Base-by-base conservation (phyloP, 92 coral and sea anemone species). In the Umimayanthus kanabou region DNA sequence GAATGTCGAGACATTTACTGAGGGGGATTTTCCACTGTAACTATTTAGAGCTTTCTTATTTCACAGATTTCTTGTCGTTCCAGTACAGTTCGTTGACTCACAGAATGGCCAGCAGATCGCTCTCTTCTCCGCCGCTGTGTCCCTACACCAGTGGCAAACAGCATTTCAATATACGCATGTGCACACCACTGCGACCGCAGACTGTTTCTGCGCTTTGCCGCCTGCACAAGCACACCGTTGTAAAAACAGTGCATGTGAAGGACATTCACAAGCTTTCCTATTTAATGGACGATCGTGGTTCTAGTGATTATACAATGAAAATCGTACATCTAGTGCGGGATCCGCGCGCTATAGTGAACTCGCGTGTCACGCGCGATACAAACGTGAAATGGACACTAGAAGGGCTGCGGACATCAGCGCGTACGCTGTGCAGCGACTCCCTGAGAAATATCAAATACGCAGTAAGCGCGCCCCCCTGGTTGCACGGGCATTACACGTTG, bases 261-360 rank as follows among this genome's bases (percentile, higher is more conserved):
- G 94, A 94, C 53, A 87, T 96, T 61, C 95, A 96, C 85, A 95
- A 93, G 58, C 91, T 96, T 16, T 92, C 95, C 9, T 93, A 96
- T 69, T 91, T 95, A 11, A 91, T 90, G 95, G 96, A 90, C 86
- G 84, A 82, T 5, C 92, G 81, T 47, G 94, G 94, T 39, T 89
- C 94, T 0, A 82, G 89, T 2, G 98, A 95, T 67, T 92, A 91
- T 70, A 87, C 96, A 33, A 87, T 95, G 47, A 95, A 94, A 92
- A 93, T 96, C 22, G 95, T 96, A 57, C 96, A 96, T n/a, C 82
- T 96, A 11, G 96, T 96, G 77, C 93, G 99, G 0, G 99, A 95
- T 70, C 98, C 98, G 26, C 98, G 99, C 87, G 99, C 99, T 69
- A 87, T 95, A 9, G 57, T 93, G 39, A 91, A 96, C 88, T 80